A percentile compares a stretch with the other conserved stretches of the same genome.
Evolutionary conservation across 1,140 invertebrate species (phyloP).

Genomic region (Laupala kohalensis): DNA sequence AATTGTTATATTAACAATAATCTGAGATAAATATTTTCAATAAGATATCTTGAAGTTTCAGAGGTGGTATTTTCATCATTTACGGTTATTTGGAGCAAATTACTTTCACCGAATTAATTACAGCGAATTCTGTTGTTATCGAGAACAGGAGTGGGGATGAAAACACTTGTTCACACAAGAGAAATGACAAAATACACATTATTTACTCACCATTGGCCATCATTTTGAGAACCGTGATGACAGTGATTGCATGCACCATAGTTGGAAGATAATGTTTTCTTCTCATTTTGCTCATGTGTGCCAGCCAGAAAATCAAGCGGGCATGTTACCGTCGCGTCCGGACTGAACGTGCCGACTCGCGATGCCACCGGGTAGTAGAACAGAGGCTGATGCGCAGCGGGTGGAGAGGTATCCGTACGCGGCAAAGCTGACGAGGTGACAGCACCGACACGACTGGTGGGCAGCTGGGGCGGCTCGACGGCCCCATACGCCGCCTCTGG

Average conservation of each 20-base stretch:
- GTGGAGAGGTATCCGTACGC: not conserved
- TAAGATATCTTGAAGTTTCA: no score
- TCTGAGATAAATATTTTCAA: no score
- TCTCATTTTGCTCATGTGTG: slow-evolving; percentile 38
- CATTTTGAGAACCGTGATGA: slow-evolving; percentile 69
- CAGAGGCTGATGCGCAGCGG: not conserved
- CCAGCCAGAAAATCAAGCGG: slow-evolving; percentile 3
- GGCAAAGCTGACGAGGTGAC: not conserved
- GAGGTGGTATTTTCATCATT: no score
- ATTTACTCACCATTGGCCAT: slow-evolving; percentile 55
- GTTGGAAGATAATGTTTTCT: slow-evolving; percentile 40
- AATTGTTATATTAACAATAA: no score
- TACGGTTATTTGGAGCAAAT: no score
- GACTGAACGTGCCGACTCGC: not conserved
- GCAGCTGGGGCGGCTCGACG: not conserved
- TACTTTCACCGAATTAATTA: no score
- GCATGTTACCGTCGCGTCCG: slow-evolving; percentile 2
- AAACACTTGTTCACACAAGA: not conserved
- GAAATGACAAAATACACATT: not conserved
- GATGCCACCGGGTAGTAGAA: not conserved
- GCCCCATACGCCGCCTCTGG: not conserved
- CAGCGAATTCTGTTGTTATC: no score
- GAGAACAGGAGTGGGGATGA: no score
- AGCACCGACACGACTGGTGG: not conserved
- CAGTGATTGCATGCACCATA: slow-evolving; percentile 72